A percentile compares a stretch with the other conserved stretches of the same genome.
phyloP scores from a whole-genome alignment of 1,140 invertebrate species.

The Melanaphis sacchari region DNA sequence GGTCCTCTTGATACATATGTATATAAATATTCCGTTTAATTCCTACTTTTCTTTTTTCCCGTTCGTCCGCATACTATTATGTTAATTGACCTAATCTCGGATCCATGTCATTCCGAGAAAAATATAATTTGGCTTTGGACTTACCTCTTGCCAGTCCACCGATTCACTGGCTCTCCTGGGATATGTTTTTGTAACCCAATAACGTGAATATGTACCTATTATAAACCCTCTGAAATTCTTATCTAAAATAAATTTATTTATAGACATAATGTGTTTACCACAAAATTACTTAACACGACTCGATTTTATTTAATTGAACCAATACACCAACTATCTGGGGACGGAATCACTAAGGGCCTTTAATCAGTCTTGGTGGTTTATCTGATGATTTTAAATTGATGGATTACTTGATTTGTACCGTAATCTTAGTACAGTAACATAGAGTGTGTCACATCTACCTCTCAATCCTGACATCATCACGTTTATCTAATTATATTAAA shows the following conservation, averaged over 20 bases:
- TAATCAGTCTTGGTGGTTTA: conserved; percentile 33
- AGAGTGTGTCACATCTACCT: not conserved
- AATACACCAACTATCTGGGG: conserved; percentile 31
- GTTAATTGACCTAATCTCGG: conserved; percentile 43
- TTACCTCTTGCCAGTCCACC: not conserved
- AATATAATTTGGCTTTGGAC: conserved; percentile 36
- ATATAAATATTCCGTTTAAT: not conserved
- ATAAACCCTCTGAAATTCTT: not conserved
- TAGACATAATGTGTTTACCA: conserved; percentile 33
- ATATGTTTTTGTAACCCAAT: conserved; percentile 39
- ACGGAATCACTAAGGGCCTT: not conserved
- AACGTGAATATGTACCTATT: conserved; percentile 42
- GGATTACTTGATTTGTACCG: conserved; percentile 33
- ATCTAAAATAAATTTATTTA: conserved; percentile 46
- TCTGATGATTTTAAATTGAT: conserved; percentile 36
- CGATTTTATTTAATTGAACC: conserved; percentile 54
- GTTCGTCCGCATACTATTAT: not conserved
- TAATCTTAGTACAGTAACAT: not conserved
- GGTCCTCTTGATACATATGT: not conserved
- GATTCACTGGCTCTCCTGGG: not conserved
- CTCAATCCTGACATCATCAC: not conserved
- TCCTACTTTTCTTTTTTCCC: not conserved
- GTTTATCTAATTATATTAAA: not conserved
- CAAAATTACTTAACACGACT: conserved; percentile 24
- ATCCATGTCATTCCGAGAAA: conserved; percentile 22